Evolutionary conservation across 1,140 invertebrate genomes (phyloP).

Genomic region (Rhyacophila brunnea): DNA sequence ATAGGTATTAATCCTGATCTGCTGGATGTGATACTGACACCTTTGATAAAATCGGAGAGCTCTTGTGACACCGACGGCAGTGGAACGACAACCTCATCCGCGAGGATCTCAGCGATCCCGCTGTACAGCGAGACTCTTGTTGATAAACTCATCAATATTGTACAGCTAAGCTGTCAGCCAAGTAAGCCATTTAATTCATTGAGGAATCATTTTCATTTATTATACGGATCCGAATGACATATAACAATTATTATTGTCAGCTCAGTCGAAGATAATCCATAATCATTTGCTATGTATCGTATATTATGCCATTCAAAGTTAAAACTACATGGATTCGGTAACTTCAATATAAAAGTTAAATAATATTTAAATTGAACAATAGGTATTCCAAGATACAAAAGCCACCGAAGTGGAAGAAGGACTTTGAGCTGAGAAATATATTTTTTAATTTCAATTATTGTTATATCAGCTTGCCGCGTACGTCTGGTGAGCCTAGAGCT

Average conservation of each 20-base stretch:
- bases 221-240: no score
- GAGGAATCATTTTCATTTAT: no score
- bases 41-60: constrained; percentile 40
- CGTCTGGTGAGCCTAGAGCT: constrained; percentile 91
- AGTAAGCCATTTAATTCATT: constrained; percentile 51
- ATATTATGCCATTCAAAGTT: no score
- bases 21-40: constrained; percentile 54
- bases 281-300: neutral
- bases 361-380: no score
- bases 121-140: constrained; percentile 74
- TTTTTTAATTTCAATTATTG: no score
- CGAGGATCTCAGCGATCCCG: constrained; percentile 26
- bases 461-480: constrained; percentile 68
- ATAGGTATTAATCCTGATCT: constrained; percentile 74
- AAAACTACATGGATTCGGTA: no score
- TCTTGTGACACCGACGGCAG: constrained; percentile 19
- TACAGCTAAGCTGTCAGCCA: constrained; percentile 78
- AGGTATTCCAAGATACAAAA: no score
- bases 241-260: no score
- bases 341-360: no score
- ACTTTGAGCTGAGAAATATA: no score
- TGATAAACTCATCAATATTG: constrained; percentile 77
- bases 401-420: no score
- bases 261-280: constrained; percentile 13
- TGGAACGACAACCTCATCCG: constrained; percentile 36